phyloP scores from a whole-genome alignment of 2,888 invertebrate species.

The Mythimna impura region DNA sequence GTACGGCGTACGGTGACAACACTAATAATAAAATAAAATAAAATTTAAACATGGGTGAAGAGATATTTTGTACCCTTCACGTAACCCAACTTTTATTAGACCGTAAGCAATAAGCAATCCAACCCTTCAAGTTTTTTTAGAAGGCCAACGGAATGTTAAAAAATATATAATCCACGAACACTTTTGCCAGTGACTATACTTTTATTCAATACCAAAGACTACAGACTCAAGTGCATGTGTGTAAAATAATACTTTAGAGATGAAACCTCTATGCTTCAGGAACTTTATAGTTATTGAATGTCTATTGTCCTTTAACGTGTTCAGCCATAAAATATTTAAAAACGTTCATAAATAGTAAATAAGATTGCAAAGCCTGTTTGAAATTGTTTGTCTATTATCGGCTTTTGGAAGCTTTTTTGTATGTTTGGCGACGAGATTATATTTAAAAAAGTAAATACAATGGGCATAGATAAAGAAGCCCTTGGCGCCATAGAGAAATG shows the following conservation, averaged over 20 bases:
- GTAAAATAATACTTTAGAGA: constrained; percentile 30
- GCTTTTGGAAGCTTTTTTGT: constrained; percentile 39
- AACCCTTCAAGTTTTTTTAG: neutral
- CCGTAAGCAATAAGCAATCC: neutral
- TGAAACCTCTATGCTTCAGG: constrained; percentile 45
- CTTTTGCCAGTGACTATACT: constrained; percentile 33
- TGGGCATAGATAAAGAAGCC: constrained; percentile 32
- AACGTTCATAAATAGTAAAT: constrained; percentile 46
- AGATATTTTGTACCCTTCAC: too few relatives aligned
- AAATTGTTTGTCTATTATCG: constrained; percentile 36
- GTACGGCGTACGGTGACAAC: neutral
- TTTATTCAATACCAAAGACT: constrained; percentile 42
- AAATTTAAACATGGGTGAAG: neutral
- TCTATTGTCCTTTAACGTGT: constrained; percentile 42
- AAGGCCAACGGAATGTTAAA: neutral
- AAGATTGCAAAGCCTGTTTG: constrained; percentile 5
- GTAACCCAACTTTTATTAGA: constrained; percentile 2
- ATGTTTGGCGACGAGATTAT: constrained; percentile 60
- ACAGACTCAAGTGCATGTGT: constrained; percentile 50
- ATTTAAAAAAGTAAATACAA: constrained; percentile 38
- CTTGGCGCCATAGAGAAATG: constrained; percentile 56
- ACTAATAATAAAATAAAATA: neutral
- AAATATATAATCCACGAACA: neutral
- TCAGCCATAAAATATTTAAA: constrained; percentile 51
- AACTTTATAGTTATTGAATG: constrained; percentile 61